A percentile compares a stretch with the other conserved stretches of the same genome.
Conservation (phyloP, 2,113 vertebrate species). For the Ginglymostoma cirratum region DNA sequence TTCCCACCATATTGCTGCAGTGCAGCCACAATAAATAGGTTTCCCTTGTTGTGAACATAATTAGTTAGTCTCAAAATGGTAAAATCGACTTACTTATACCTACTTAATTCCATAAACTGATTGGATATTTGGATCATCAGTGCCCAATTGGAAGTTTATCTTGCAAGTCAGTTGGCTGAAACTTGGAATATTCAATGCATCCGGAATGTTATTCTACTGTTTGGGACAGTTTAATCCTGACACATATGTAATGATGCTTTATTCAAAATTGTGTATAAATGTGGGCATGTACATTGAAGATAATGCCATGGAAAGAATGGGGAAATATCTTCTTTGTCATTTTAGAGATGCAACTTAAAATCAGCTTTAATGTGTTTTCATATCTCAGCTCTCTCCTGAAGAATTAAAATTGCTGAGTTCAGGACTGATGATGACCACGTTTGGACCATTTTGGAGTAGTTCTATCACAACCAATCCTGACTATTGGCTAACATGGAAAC, state of each 20-base stretch:
- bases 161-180: neutral
- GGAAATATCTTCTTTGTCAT: neutral
- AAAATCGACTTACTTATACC: neutral
- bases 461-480: slow-evolving; percentile 73
- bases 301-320: neutral
- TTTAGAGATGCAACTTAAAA: slow-evolving; percentile 37
- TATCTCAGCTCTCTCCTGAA: slow-evolving; percentile 57
- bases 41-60: neutral
- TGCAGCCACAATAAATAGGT: neutral
- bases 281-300: neutral
- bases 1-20: neutral
- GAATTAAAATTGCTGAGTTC: slow-evolving; percentile 71
- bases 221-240: neutral
- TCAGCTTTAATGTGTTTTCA: slow-evolving; percentile 41
- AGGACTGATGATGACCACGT: slow-evolving; percentile 67
- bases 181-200: neutral
- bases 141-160: neutral
- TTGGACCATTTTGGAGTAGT: slow-evolving; percentile 76
- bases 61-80: neutral
- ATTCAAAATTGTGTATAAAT: neutral
- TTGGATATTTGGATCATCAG: neutral
- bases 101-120: too few relatives aligned
- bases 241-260: neutral
- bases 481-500: slow-evolving; percentile 79
- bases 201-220: neutral